Base-by-base conservation (phyloP, 92 coral and sea anemone species). In the Siderastrea radians region DNA sequence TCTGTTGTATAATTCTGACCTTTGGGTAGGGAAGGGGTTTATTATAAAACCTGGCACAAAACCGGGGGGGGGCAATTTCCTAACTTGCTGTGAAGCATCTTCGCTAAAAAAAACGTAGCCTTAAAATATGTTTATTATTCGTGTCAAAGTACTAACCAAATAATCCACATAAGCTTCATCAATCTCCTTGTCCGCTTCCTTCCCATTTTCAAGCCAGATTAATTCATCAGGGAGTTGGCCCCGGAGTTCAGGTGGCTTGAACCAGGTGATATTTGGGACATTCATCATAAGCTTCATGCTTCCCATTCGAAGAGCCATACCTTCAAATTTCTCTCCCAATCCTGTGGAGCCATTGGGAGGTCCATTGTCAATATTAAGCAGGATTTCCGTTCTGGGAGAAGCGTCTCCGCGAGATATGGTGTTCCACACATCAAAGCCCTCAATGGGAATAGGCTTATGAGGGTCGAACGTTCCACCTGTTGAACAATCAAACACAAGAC, bases 231-330 rank as follows among this genome's bases (percentile, higher is more conserved):
- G 49, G 46, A 58, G 50, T 38, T 43, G 7, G 1, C 66, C 55
- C 16, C 74, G 85, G 50, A 89, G 62, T 50, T 92, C 95, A 16
- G 95, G 95, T 47, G 95, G 95, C 67, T 88, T 86, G 6, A 66
- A 92, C 95, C 95, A 92, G 72, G 91, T 87, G 57, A 74, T 62
- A 65, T 86, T 89, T 14, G 82, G 88, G n/a, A 92, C 95, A 16
- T 89, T 81, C 73, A 89, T 88, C 75, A 92, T 26, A 6, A 92
- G 86, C 67, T 92, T 92, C 95, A 92, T 92, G 72, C 90, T 65
- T 51, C 93, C 91, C 68, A 86, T 87, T 57, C 95, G 91, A 64
- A 89, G 76, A 5, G 91, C 93, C 65, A 81, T 87, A 55, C 93
- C 95, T 85, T 89, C 85, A 64, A 50, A 92, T 43, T 43, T 68